Evolutionary conservation across 2,888 invertebrate species (phyloP).

Genomic region (Eristalis intricaria): DNA sequence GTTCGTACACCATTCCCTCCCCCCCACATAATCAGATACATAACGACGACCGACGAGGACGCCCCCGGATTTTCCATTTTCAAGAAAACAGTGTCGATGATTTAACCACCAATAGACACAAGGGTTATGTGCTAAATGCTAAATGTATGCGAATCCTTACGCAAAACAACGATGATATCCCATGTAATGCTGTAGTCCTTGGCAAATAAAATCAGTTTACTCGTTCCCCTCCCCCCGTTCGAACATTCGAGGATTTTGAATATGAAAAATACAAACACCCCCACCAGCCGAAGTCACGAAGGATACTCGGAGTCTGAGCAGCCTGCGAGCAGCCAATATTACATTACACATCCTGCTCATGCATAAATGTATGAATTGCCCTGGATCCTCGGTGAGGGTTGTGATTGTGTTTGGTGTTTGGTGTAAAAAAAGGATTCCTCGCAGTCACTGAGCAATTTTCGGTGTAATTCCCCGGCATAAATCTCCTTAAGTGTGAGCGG

Average conservation of each 20-base stretch:
- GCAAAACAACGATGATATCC: slow-evolving; percentile 68
- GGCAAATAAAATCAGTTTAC: slow-evolving; percentile 71
- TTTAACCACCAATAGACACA: slow-evolving; percentile 72
- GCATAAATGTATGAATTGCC: slow-evolving; percentile 71
- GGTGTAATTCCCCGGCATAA: slow-evolving; percentile 67
- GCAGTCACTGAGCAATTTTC: slow-evolving; percentile 67
- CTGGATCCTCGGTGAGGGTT: slow-evolving; percentile 16
- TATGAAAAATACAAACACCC: slow-evolving; percentile 65
- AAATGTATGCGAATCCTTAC: slow-evolving; percentile 70
- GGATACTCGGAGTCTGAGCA: slow-evolving; percentile 35
- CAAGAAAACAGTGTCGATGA: slow-evolving; percentile 69
- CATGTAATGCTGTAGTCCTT: slow-evolving; percentile 65
- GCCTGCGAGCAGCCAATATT: slow-evolving; percentile 60
- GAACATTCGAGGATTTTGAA: slow-evolving; percentile 69
- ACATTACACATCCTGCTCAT: slow-evolving; percentile 70
- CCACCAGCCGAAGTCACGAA: not conserved
- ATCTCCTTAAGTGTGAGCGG: slow-evolving; percentile 43
- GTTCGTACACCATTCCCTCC: not conserved
- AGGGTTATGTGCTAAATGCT: slow-evolving; percentile 67
- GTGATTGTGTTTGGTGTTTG: slow-evolving; percentile 48
- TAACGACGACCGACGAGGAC: slow-evolving; percentile 50
- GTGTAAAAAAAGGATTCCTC: slow-evolving; percentile 66
- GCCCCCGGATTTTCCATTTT: slow-evolving; percentile 43
- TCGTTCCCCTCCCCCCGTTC: slow-evolving; percentile 3
- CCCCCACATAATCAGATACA: not conserved